Base-by-base conservation (phyloP, 2,797 vertebrate genomes). In the Poecilia velifera region DNA sequence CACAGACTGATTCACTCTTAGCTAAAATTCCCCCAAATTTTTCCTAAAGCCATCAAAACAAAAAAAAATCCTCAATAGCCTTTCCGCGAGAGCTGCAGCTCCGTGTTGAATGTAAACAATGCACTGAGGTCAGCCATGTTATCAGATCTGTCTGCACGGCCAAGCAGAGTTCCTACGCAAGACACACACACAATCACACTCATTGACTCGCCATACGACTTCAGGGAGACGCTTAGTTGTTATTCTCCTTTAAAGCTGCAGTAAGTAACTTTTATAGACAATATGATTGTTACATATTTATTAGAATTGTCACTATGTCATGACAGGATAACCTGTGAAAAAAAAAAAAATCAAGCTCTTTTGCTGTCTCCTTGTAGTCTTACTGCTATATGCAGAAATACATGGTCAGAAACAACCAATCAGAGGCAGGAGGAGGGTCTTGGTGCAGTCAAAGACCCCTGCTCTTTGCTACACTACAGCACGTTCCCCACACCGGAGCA, bases 71-170 rank as follows among this genome's bases (percentile, higher is more conserved):
- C 16, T 36, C 46, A 72, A 14, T 20, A 45, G 18, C 20, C 25
- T 6, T 43, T 43, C 12, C n/a, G 59, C 14, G 59, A 25, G 22
- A 45, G 68, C 41, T 71, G 5, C 39, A 47, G 39, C 47, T 53
- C 68, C 74, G 53, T 82, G 82, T 85, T 64, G 70, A 75, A 18
- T 46, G 78, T 36, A 79, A 82, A 85, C 55, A 72, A 39, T 6
- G n/a, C 70, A 76, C 25, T 46, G 22, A 75, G 75, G 80, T 74
- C 25, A 71, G 41, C 68, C 43, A 13, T 73, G 66, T 66, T 25
- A 74, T 74, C 39, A 73, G 46, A 25, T 62, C 47, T 45, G n/a
- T 53, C 74, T 78, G 49, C 72, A 74, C 4, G 49, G 47, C 12
- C 39, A 25, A 74, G 22, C 72, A 74, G 49, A 31, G 73, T 43